phyloP scores from a whole-genome alignment of 2,113 vertebrate species.

The Istiophorus platypterus region DNA sequence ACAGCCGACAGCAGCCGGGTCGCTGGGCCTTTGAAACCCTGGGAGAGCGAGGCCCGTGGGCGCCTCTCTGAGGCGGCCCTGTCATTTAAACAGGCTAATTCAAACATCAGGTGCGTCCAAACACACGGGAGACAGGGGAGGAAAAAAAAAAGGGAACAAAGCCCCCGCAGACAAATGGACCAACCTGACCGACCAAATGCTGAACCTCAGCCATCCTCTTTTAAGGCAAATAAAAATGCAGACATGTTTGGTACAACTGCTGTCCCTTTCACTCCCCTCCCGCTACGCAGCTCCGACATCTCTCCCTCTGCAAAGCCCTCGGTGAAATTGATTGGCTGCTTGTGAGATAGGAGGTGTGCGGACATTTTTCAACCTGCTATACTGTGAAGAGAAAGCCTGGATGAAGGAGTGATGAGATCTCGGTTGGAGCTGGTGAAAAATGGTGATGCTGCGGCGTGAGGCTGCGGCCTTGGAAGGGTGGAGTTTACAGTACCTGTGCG shows the following conservation, averaged over 20 bases:
- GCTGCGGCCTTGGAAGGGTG: not conserved
- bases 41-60: constrained; percentile 74
- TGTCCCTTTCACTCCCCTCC: not conserved
- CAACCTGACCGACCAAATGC: constrained; percentile 19
- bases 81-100: constrained; percentile 83
- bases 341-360: constrained; percentile 25
- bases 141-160: constrained; percentile 22
- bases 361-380: constrained; percentile 30
- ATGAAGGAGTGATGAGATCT: constrained; percentile 54
- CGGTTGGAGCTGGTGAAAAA: constrained; percentile 42
- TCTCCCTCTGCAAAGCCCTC: not conserved
- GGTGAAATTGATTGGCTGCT: constrained; percentile 50
- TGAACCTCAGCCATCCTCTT: constrained; percentile 65
- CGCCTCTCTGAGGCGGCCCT: constrained; percentile 69
- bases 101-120: constrained; percentile 74
- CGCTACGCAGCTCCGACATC: not conserved
- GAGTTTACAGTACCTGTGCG: not conserved
- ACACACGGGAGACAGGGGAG: constrained; percentile 39
- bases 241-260: constrained; percentile 21
- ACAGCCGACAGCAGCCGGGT: constrained; percentile 65
- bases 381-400: constrained; percentile 33
- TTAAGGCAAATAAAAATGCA: constrained; percentile 58
- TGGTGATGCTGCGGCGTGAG: not conserved
- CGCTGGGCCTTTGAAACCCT: constrained; percentile 79
- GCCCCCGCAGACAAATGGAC: constrained; percentile 27